These are phyloP conservation scores for Neotoxoptera formosana DNA, from an alignment of 1,140 invertebrate genomes.

Conservation along the genomic window DNA sequence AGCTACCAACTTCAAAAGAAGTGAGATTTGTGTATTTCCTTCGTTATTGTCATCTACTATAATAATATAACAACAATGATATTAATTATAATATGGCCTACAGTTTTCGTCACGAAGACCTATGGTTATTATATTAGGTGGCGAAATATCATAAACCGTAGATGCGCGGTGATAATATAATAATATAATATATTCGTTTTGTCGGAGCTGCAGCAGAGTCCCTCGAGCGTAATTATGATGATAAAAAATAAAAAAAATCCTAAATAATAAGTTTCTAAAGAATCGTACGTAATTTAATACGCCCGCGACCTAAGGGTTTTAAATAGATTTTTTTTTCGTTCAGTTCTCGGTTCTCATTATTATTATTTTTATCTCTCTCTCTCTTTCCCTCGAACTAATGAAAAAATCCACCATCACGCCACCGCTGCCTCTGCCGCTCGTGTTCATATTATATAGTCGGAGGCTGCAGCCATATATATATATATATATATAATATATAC, in stretches of 20 bases:
- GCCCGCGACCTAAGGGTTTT: not conserved
- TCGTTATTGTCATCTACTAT: too few relatives aligned
- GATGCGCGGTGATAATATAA: not conserved
- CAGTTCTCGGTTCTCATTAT: not conserved
- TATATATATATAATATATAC: not conserved
- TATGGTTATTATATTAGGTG: not conserved
- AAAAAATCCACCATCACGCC: not conserved
- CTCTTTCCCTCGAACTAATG: constrained; percentile 5
- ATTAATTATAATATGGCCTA: not conserved
- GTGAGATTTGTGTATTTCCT: too few relatives aligned
- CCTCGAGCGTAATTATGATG: not conserved
- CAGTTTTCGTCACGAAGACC: not conserved
- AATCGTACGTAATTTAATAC: constrained; percentile 8
- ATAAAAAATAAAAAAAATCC: not conserved
- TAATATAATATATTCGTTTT: not conserved
- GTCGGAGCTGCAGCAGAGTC: not conserved
- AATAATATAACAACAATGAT: not conserved
- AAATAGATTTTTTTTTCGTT: not conserved
- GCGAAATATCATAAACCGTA: not conserved
- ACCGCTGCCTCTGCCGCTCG: too few relatives aligned
- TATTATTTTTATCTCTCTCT: not conserved
- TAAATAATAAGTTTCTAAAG: constrained; percentile 33
- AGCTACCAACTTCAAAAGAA: too few relatives aligned
- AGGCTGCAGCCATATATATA: not conserved
- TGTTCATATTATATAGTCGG: not conserved